Percentiles rank a stretch among this genome's conserved stretches.
Evolutionary conservation across 2,797 vertebrate genomes (phyloP).

Genomic region (Amniataba percoides): DNA sequence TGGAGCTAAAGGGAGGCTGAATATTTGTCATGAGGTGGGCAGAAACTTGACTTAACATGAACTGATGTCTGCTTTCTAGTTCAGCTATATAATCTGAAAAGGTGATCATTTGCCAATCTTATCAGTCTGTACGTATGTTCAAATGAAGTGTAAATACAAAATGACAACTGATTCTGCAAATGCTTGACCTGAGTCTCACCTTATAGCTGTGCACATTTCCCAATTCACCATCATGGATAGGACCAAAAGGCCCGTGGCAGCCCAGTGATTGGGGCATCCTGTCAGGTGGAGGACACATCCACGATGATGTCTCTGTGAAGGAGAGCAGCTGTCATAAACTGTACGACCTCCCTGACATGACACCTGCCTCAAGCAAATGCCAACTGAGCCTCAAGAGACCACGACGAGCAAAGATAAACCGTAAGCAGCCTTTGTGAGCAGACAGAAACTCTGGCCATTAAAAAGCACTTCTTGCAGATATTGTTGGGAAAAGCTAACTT

Average conservation of each 20-base stretch:
- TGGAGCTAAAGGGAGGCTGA: not conserved
- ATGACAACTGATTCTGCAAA: not conserved
- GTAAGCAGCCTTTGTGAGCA: not conserved
- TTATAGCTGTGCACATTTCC: not conserved
- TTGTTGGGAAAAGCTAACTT: not conserved
- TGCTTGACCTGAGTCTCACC: not conserved
- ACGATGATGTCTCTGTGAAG: conserved; percentile 10
- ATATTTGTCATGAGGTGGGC: not conserved
- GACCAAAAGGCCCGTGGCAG: not conserved
- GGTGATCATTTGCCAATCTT: not conserved
- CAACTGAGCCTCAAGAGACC: not conserved
- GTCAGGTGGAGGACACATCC: not conserved
- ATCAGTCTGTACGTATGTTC: not conserved
- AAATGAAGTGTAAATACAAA: not conserved
- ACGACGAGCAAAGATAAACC: not conserved
- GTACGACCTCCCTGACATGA: conserved; percentile 23
- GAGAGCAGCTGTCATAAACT: conserved; percentile 18
- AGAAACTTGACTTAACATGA: not conserved
- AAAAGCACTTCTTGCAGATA: conserved; percentile 12
- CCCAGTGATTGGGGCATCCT: not conserved
- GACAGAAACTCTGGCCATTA: not conserved
- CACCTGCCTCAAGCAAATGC: conserved; percentile 26
- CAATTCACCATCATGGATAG: not conserved
- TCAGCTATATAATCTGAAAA: not conserved
- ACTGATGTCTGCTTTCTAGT: not conserved